Conservation (phyloP, 2,888 invertebrate species). For the Drosophila paracracens region DNA sequence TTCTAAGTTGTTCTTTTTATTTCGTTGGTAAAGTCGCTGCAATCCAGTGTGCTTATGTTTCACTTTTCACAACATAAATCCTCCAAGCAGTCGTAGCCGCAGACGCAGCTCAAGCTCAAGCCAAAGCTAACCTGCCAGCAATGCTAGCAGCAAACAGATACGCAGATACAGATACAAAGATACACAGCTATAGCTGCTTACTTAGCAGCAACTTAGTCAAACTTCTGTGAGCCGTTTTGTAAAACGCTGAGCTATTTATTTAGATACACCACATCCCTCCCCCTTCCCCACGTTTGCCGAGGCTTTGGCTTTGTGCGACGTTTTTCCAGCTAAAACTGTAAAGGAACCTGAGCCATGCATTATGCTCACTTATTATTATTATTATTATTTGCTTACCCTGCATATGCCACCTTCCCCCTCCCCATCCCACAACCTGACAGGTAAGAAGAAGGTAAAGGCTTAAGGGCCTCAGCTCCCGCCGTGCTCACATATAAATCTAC, state of each 20-base stretch:
- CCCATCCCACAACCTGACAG: constrained; percentile 13
- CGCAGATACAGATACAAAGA: constrained; percentile 32
- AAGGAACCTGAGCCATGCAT: constrained; percentile 66
- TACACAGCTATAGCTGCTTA: constrained; percentile 30
- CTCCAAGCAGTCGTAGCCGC: constrained; percentile 57
- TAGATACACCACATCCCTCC: constrained; percentile 48
- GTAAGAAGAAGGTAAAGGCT: constrained; percentile 40
- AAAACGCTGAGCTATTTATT: constrained; percentile 77
- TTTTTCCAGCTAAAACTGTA: constrained; percentile 48
- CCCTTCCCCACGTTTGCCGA: neutral
- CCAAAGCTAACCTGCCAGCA: constrained; percentile 32
- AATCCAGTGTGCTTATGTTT: constrained; percentile 79
- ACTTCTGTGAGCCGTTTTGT: constrained; percentile 58
- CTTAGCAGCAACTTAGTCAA: constrained; percentile 56
- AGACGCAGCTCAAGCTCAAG: constrained; percentile 57
- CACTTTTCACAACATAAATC: constrained; percentile 81
- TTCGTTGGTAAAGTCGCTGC: constrained; percentile 64
- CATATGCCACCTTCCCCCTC: constrained; percentile 2
- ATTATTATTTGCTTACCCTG: constrained; percentile 27
- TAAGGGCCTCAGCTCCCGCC: constrained; percentile 40
- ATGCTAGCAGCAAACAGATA: constrained; percentile 2
- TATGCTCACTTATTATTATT: constrained; percentile 67
- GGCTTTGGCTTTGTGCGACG: constrained; percentile 33
- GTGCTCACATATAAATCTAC: constrained; percentile 39
- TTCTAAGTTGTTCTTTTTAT: constrained; percentile 29